Percentiles rank a stretch among this genome's conserved stretches.
Conservation (phyloP, 1,140 invertebrate species). For the Ceratina australensis region DNA sequence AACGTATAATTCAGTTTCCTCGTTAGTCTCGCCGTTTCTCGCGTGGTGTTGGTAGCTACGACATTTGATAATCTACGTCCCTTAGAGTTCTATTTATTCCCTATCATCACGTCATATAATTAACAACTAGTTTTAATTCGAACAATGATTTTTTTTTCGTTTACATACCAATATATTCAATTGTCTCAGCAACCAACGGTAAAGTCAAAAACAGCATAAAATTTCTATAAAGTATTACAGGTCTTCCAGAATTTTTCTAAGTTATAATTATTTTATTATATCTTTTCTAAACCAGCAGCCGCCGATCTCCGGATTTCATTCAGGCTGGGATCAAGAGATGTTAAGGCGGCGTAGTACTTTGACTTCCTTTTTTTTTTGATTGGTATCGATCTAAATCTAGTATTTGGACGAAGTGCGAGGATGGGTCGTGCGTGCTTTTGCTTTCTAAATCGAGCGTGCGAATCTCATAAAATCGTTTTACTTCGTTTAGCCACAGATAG, state of each 20-base stretch:
- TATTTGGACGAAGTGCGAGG: constrained; percentile 76
- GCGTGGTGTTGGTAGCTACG: constrained; percentile 56
- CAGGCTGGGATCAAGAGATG: constrained; percentile 46
- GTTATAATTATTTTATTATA: constrained; percentile 62
- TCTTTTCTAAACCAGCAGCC: constrained; percentile 60
- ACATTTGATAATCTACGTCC: constrained; percentile 38
- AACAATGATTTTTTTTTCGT: constrained; percentile 55
- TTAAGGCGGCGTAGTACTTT: constrained; percentile 51
- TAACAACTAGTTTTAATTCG: constrained; percentile 66
- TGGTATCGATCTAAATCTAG: constrained; percentile 73
- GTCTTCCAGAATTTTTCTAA: constrained; percentile 70
- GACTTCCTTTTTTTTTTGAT: constrained; percentile 63
- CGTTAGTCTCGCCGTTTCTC: constrained; percentile 49
- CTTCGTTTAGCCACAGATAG: constrained; percentile 59
- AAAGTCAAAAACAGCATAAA: constrained; percentile 57
- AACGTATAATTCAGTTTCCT: constrained; percentile 57
- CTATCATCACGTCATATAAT: constrained; percentile 62
- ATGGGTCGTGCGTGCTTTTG: constrained; percentile 73
- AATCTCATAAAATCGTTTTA: constrained; percentile 58
- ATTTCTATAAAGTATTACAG: constrained; percentile 68
- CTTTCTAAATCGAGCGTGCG: constrained; percentile 65
- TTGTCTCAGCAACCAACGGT: constrained; percentile 60
- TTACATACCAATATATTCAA: constrained; percentile 62
- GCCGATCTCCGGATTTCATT: constrained; percentile 48
- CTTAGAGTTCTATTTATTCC: constrained; percentile 59